Evolutionary conservation across 1,140 invertebrate species (phyloP).

Genomic region (Dendroctonus ponderosae): DNA sequence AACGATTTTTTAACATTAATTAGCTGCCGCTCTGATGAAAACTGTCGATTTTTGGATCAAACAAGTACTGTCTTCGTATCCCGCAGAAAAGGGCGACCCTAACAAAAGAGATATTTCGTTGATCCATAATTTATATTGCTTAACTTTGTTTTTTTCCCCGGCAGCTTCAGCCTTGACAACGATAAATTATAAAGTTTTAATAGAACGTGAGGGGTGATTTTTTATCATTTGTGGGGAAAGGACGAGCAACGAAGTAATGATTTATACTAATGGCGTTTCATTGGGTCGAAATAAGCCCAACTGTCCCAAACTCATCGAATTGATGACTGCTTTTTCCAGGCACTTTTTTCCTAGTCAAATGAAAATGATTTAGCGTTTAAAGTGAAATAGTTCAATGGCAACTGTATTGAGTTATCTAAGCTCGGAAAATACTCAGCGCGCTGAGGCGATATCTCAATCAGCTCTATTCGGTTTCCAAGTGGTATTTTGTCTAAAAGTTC

Average conservation of each 20-base stretch:
- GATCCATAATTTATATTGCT: constrained; percentile 29
- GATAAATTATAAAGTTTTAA: constrained; percentile 32
- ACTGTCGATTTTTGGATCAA: too few relatives aligned
- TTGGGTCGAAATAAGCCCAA: not conserved
- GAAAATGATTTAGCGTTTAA: not conserved
- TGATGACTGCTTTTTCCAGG: not conserved
- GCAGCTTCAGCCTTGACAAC: constrained; percentile 13
- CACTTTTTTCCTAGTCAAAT: not conserved
- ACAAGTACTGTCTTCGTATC: too few relatives aligned
- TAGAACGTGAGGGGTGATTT: constrained; percentile 24
- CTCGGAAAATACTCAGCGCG: not conserved
- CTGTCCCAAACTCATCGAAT: not conserved
- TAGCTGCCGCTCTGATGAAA: too few relatives aligned
- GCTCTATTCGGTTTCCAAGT: not conserved
- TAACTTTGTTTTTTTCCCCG: constrained; percentile 21
- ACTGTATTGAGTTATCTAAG: not conserved
- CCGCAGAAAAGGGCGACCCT: too few relatives aligned
- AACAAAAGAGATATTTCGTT: too few relatives aligned
- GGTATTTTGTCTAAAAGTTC: constrained; percentile 4
- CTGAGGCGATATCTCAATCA: constrained; percentile 2
- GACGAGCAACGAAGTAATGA: constrained; percentile 9
- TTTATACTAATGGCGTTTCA: constrained; percentile 22
- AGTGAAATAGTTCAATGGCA: not conserved
- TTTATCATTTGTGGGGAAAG: constrained; percentile 20
- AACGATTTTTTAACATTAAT: too few relatives aligned